Conservation (phyloP, 2,888 invertebrate species). For the Calliopum simillimum region DNA sequence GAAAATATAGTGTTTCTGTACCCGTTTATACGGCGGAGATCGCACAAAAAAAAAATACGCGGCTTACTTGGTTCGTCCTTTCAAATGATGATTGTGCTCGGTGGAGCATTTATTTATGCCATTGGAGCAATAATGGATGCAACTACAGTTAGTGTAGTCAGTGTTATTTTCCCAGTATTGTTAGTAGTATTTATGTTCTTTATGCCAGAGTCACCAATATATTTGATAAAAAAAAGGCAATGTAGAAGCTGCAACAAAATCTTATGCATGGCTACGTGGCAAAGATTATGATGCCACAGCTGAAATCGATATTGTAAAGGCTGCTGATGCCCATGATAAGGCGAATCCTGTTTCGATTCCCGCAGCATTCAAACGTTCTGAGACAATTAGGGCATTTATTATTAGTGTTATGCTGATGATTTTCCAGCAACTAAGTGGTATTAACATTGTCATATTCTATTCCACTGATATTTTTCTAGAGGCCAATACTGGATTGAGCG, state of each 20-base stretch:
- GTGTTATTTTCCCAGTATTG: too few relatives aligned
- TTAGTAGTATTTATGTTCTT: too few relatives aligned
- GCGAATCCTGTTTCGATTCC: slow-evolving; percentile 72
- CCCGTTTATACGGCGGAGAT: slow-evolving; percentile 91
- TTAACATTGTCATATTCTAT: slow-evolving; percentile 87
- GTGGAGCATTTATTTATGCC: too few relatives aligned
- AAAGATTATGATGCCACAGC: too few relatives aligned
- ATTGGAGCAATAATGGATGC: too few relatives aligned
- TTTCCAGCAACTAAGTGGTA: slow-evolving; percentile 88
- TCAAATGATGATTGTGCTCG: too few relatives aligned
- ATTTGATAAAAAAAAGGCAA: too few relatives aligned
- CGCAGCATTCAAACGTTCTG: too few relatives aligned
- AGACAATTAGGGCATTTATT: slow-evolving; percentile 74
- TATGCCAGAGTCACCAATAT: too few relatives aligned
- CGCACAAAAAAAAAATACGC: slow-evolving; percentile 81
- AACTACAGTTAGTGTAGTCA: too few relatives aligned
- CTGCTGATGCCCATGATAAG: slow-evolving; percentile 69
- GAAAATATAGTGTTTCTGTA: slow-evolving; percentile 84
- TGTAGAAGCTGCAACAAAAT: too few relatives aligned
- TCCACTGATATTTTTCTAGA: slow-evolving; percentile 77
- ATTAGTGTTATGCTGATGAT: slow-evolving; percentile 86
- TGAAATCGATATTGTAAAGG: slow-evolving; percentile 75
- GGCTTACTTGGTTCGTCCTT: too few relatives aligned
- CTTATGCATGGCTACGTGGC: slow-evolving; percentile 78
- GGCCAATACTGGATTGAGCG: slow-evolving; percentile 68